Base-by-base conservation (phyloP, 2,888 invertebrate species). In the Scaptomyza cyrtandrae region DNA sequence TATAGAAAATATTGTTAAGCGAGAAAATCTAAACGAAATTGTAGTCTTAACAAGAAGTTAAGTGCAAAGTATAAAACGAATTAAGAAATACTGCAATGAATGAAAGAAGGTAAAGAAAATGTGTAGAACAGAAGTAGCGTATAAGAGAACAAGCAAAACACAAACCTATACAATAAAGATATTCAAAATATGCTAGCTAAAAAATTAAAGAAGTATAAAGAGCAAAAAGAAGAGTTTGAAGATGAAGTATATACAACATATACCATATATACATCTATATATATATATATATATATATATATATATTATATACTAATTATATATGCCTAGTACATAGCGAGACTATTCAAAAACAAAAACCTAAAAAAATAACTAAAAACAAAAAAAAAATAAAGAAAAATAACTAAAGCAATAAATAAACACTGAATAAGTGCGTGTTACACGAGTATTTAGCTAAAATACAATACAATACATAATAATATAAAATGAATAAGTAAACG, bases 391-490 rank as follows among this genome's bases (percentile, higher is more conserved):
- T 0, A 39, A 39, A 9, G 14, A 70, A 66, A 70, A 68, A 65
- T 59, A 71, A 78, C 87, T 82, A 82, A 83, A 83, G 88, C 88
- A 83, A 83, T 87, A 83, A 83, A 87, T 83, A 85, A 85, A 83
- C 82, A 83, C 88, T 83, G 85, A 77, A 71, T 81, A 82, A 71
- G 71, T 85, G 85, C 80, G 83, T 80, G 84, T 78, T 84, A 86
- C 82, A 81, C 79, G 72, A 85, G 69, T 81, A 80, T 80, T 78
- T 80, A 85, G 83, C 73, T 75, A 82, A 78, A n/a, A n/a, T n/a
- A n/a, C n/a, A n/a, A 83, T 52, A 77, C 55, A 58, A 49, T 77
- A 71, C 54, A 71, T 52, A 67, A 71, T 56, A 64, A 53, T 24
- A 24, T 24, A 24, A 24, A 24, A 1, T n/a, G n/a, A n/a, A n/a